Evolutionary conservation across 2,797 vertebrate species (phyloP).

Genomic region (Nyctalus aviator): DNA sequence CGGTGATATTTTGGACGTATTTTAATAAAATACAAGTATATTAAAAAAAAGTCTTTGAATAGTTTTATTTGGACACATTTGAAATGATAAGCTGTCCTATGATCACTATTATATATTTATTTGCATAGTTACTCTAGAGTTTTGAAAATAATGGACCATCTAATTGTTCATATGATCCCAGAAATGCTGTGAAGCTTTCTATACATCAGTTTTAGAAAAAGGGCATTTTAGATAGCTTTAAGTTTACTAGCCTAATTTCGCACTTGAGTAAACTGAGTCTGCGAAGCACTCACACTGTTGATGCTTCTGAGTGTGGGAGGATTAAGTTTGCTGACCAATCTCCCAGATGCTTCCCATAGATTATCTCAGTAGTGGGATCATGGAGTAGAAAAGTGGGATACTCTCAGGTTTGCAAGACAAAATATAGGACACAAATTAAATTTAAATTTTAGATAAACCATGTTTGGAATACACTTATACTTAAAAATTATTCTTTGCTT

Average conservation of each 20-base stretch:
- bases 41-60: background rate
- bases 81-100: background rate
- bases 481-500: background rate
- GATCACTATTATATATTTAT: conserved; percentile 22
- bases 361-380: background rate
- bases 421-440: background rate
- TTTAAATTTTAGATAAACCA: background rate
- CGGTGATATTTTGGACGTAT: background rate
- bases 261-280: background rate
- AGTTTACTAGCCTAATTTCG: conserved; percentile 23
- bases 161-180: background rate
- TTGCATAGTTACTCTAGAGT: background rate
- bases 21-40: conserved; percentile 3
- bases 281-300: background rate
- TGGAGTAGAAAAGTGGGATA: background rate
- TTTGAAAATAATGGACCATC: background rate
- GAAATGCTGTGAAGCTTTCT: background rate
- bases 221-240: background rate
- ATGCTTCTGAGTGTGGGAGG: background rate
- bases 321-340: background rate
- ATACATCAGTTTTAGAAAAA: background rate
- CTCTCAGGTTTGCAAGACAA: background rate
- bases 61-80: background rate
- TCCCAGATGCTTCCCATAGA: background rate
- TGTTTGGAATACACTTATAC: background rate